A percentile compares a stretch with the other conserved stretches of the same genome.
Evolutionary conservation across 2,888 invertebrate genomes (phyloP).

Genomic region (Caenorhabditis sp.): DNA sequence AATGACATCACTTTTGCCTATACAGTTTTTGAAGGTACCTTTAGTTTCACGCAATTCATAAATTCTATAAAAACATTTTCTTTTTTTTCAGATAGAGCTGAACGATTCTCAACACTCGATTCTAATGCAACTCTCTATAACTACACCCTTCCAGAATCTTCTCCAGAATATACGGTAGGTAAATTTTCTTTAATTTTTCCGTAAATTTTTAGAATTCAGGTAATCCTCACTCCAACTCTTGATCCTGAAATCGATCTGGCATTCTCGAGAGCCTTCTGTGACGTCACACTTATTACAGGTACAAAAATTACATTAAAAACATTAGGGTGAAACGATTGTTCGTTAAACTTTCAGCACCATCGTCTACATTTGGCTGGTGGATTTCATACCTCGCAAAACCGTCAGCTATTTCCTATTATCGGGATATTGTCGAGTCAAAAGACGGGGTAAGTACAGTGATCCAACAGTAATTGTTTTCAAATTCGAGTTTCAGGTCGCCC

Average conservation of each 20-base stretch:
- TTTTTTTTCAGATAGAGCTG: not conserved
- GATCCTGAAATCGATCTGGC: conserved; percentile 56
- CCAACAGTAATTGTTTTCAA: not conserved
- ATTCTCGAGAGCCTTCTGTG: conserved; percentile 53
- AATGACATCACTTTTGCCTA: conserved; percentile 57
- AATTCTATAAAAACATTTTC: not conserved
- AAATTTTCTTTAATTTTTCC: not conserved
- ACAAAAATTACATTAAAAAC: not conserved
- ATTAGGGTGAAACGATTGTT: no score
- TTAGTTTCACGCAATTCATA: no score
- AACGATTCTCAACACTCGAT: not conserved
- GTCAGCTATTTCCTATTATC: conserved; percentile 42
- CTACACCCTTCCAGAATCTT: conserved; percentile 9
- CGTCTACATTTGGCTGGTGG: conserved; percentile 64
- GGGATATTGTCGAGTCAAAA: conserved; percentile 54
- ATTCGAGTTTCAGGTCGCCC: conserved; percentile 37
- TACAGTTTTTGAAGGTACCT: conserved; percentile 43
- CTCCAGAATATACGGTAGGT: conserved; percentile 20
- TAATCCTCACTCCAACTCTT: conserved; percentile 52
- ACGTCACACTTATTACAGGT: conserved; percentile 60
- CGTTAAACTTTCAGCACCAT: conserved; percentile 38
- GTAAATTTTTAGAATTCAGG: not conserved
- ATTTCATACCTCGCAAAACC: conserved; percentile 56
- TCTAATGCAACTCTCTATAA: conserved; percentile 1
- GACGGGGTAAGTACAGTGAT: conserved; percentile 45